phyloP scores from a whole-genome alignment of 2,797 vertebrate species.

The Spheniscus humboldti region DNA sequence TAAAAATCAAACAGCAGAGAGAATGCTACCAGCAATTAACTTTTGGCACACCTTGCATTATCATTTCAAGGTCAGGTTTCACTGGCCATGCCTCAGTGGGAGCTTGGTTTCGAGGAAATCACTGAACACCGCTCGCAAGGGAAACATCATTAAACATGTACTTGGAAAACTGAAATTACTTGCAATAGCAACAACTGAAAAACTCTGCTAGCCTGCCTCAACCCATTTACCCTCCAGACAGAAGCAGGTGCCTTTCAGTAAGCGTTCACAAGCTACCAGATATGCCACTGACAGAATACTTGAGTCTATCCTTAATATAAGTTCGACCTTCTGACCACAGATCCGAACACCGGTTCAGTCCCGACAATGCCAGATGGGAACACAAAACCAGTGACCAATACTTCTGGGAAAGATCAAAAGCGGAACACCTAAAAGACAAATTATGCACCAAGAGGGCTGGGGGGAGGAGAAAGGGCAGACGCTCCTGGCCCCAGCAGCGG shows the following conservation, averaged over 20 bases:
- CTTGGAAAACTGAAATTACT: neutral
- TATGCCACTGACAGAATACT: neutral
- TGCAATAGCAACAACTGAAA: neutral
- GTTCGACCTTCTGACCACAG: neutral
- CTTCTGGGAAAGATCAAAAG: neutral
- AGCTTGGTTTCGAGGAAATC: neutral
- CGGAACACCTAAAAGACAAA: neutral
- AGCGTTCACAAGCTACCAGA: neutral
- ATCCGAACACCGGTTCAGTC: neutral
- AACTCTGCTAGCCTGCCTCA: neutral
- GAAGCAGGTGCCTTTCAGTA: neutral
- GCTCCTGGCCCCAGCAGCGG: neutral
- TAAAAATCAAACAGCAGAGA: constrained; percentile 36
- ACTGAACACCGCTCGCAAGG: neutral
- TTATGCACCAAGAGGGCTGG: neutral
- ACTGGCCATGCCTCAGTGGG: constrained; percentile 12
- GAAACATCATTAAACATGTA: neutral
- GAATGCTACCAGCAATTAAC: constrained; percentile 20
- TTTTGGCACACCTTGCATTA: neutral
- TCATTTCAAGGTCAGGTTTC: constrained; percentile 52
- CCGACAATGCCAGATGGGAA: neutral
- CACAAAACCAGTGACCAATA: neutral
- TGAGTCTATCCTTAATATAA: neutral
- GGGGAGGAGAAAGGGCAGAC: neutral
- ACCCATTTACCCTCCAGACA: neutral